Percentiles rank a stretch among this genome's conserved stretches.
phyloP scores from a whole-genome alignment of 1,140 invertebrate species.

The Procambarus clarkii region DNA sequence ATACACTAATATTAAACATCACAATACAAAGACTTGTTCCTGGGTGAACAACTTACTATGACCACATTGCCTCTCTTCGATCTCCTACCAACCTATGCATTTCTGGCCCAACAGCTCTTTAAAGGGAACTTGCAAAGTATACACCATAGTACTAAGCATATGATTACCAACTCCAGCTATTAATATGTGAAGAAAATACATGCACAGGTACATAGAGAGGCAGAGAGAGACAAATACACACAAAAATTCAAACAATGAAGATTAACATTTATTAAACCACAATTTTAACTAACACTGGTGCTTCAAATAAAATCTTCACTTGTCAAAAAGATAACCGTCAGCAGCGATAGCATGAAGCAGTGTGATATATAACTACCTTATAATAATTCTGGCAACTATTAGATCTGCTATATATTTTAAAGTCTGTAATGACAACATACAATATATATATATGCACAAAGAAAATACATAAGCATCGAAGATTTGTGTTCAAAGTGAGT shows the following conservation, averaged over 20 bases:
- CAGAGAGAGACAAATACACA: no score
- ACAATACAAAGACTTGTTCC: conserved; percentile 11
- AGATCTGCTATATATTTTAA: not conserved
- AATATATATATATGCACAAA: not conserved
- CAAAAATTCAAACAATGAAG: no score
- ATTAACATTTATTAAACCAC: no score
- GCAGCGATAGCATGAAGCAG: not conserved
- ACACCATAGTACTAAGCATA: not conserved
- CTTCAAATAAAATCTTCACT: no score
- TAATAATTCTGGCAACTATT: not conserved
- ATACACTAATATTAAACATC: not conserved
- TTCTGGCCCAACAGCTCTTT: not conserved
- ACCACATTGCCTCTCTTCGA: conserved; percentile 51
- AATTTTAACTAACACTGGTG: no score
- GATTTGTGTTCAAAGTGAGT: not conserved
- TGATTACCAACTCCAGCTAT: not conserved
- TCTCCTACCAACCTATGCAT: not conserved
- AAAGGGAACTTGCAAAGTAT: not conserved
- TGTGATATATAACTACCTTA: not conserved
- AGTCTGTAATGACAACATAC: not conserved
- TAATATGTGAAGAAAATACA: not conserved
- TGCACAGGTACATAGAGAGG: not conserved
- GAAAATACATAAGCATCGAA: not conserved
- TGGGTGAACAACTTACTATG: conserved; percentile 54
- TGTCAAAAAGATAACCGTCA: no score